A percentile compares a stretch with the other conserved stretches of the same genome.
Evolutionary conservation across 2,113 vertebrate species (phyloP).

Genomic region (Solenodon paradoxus): DNA sequence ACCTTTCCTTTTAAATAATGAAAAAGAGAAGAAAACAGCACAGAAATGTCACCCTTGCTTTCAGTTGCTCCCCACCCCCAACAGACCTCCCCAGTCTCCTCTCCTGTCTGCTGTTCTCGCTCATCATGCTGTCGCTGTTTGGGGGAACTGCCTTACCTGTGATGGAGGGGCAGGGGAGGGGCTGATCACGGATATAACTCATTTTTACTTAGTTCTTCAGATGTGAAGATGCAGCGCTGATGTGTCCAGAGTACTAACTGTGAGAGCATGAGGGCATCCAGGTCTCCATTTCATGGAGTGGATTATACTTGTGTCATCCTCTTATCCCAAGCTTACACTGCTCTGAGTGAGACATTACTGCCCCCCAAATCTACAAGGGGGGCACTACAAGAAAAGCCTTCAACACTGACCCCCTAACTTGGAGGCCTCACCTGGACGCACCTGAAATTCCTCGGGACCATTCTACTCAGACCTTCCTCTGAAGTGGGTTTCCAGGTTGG

Average conservation of each 20-base stretch:
- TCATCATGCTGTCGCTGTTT: background rate
- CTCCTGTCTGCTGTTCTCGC: background rate
- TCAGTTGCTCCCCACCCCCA: too few relatives aligned
- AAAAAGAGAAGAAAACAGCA: background rate
- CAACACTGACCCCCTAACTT: background rate
- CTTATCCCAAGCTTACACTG: background rate
- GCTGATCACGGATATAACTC: background rate
- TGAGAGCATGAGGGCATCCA: accelerated
- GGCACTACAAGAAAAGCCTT: background rate
- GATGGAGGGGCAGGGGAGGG: background rate
- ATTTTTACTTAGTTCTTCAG: background rate
- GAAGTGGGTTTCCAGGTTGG: background rate
- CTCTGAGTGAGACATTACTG: background rate
- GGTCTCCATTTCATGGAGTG: background rate
- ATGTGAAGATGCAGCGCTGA: background rate
- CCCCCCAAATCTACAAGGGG: background rate
- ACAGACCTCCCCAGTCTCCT: background rate
- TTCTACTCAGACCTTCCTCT: background rate
- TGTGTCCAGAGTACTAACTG: background rate
- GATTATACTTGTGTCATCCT: background rate
- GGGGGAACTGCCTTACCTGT: background rate
- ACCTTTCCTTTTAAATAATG: too few relatives aligned
- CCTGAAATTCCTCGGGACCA: background rate
- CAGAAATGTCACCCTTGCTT: background rate
- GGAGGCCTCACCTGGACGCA: background rate